A percentile compares a stretch with the other conserved stretches of the same genome.
These are phyloP conservation scores for Mimumesa dahlbomi DNA, from an alignment of 2,888 invertebrate species.

Conservation along the genomic window DNA sequence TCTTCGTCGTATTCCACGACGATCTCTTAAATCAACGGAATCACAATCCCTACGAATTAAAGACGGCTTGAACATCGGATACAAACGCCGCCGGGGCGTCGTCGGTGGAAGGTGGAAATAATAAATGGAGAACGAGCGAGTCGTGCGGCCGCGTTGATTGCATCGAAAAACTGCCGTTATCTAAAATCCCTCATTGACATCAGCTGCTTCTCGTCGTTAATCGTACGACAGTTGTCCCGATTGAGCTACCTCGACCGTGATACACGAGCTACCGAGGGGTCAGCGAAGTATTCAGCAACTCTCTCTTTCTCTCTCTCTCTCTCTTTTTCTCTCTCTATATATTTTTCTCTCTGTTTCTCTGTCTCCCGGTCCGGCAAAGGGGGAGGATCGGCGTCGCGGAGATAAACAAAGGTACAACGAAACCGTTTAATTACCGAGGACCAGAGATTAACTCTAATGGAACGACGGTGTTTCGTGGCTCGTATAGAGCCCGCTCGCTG, in stretches of 20 bases:
- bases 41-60: too few species aligned
- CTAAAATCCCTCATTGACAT: slow-evolving; percentile 40
- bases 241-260: slow-evolving; percentile 30
- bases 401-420: slow-evolving; percentile 75
- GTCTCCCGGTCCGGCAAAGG: too few species aligned
- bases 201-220: slow-evolving; percentile 46
- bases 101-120: too few species aligned
- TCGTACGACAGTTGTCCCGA: slow-evolving; percentile 47
- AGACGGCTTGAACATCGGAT: too few species aligned
- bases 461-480: slow-evolving; percentile 70
- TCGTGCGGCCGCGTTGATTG: too few species aligned
- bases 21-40: too few species aligned
- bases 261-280: slow-evolving; percentile 44
- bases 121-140: too few species aligned
- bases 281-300: neutral
- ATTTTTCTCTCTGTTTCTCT: too few species aligned
- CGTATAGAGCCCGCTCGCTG: slow-evolving; percentile 43
- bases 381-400: slow-evolving; percentile 50
- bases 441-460: slow-evolving; percentile 77
- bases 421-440: slow-evolving; percentile 76
- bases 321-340: too few species aligned
- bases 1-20: too few species aligned
- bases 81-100: too few species aligned
- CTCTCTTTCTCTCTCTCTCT: neutral
- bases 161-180: too few species aligned